Evolutionary conservation across 2,113 vertebrate species (phyloP).

Genomic region (Fukomys damarensis): DNA sequence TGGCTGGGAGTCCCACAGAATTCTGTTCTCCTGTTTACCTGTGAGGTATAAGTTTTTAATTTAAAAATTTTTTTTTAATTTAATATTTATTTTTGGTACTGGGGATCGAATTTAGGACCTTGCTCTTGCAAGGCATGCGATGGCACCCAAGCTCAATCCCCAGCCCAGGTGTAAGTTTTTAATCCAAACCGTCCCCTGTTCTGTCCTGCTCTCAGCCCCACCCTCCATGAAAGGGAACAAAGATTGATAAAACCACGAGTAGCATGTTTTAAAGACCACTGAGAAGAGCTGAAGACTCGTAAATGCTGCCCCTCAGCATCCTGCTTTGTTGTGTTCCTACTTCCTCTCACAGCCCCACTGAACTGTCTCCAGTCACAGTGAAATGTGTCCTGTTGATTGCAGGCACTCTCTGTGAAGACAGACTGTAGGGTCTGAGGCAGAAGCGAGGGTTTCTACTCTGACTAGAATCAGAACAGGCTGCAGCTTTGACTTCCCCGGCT

Average conservation of each 20-base stretch:
- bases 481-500: not conserved
- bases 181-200: not conserved
- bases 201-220: not conserved
- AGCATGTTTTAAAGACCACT: not conserved
- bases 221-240: not conserved
- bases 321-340: not conserved
- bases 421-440: not conserved
- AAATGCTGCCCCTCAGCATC: not conserved
- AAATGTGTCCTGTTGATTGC: not conserved
- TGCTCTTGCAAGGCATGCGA: too few relatives aligned
- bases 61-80: too few relatives aligned
- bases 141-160: too few relatives aligned
- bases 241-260: not conserved
- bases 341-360: not conserved
- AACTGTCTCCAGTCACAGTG: not conserved
- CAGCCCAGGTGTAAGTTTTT: not conserved
- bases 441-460: not conserved
- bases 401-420: not conserved
- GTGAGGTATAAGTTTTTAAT: not conserved
- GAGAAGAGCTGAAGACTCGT: not conserved
- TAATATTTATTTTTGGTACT: too few relatives aligned
- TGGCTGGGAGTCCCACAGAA: too few relatives aligned
- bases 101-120: too few relatives aligned
- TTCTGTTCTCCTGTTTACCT: not conserved
- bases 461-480: not conserved